Percentiles rank a stretch among this genome's conserved stretches.
These are phyloP conservation scores for Thomomys bottae DNA, from an alignment of 2,113 vertebrate species.

Conservation along the genomic window DNA sequence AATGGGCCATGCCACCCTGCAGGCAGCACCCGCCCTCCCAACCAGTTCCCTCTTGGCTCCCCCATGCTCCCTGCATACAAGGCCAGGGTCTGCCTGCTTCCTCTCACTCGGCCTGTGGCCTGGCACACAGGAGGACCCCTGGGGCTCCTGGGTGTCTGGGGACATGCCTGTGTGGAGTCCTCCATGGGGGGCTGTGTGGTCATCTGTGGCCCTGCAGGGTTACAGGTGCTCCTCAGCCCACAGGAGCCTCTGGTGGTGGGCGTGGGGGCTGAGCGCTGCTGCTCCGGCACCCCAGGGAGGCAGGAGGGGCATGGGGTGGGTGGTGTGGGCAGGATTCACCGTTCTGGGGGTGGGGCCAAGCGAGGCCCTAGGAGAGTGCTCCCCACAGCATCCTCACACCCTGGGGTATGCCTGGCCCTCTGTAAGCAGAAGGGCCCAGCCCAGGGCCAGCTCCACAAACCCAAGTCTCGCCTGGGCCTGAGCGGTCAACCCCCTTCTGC, in stretches of 20 bases:
- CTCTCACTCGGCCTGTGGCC: not conserved
- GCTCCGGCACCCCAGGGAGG: not conserved
- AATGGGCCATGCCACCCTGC: too few species aligned
- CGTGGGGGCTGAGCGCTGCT: not conserved
- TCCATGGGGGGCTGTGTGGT: not conserved
- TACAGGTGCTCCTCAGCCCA: not conserved
- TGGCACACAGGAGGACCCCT: not conserved
- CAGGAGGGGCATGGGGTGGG: not conserved
- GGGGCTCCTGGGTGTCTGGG: not conserved
- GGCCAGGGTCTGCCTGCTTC: not conserved
- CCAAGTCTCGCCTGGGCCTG: not conserved
- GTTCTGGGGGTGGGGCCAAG: not conserved
- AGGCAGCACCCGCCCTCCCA: not conserved
- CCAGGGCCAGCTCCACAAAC: not conserved
- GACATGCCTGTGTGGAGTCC: not conserved
- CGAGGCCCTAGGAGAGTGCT: not conserved
- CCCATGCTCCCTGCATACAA: too few species aligned
- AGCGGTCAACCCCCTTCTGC: not conserved
- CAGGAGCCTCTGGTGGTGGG: not conserved
- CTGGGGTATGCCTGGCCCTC: not conserved
- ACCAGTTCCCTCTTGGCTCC: not conserved
- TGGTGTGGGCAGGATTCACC: not conserved
- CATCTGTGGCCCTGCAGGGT: not conserved
- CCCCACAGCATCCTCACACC: not conserved
- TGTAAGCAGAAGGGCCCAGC: not conserved